Evolutionary conservation across 2,797 vertebrate genomes (phyloP).

Genomic region (Sardinella longiceps): DNA sequence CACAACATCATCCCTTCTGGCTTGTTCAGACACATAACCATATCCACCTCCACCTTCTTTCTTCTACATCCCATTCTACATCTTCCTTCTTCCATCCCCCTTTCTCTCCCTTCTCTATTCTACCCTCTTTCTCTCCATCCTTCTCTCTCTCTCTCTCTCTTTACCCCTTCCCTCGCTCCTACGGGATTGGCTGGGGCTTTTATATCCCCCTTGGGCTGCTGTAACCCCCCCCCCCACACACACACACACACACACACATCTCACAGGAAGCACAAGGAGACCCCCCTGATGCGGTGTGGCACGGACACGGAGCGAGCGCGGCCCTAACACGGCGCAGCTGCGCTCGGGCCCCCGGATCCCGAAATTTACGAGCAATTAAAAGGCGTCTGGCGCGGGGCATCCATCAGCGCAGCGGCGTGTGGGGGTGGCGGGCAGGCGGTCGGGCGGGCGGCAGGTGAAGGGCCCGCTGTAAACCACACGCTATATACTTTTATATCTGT

Average conservation of each 20-base stretch:
- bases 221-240: constrained; percentile 21
- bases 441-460: constrained; percentile 69
- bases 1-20: neutral
- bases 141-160: constrained; percentile 29
- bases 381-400: constrained; percentile 88
- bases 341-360: neutral
- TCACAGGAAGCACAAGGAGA: constrained; percentile 72
- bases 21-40: neutral
- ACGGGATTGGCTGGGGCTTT: neutral
- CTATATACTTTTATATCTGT: constrained; percentile 99
- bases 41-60: neutral
- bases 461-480: constrained; percentile 90
- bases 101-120: neutral
- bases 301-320: no score
- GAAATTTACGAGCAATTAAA: constrained; percentile 99
- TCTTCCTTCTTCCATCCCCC: neutral
- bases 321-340: no score
- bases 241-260: no score
- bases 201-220: constrained; percentile 58
- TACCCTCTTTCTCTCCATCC: constrained; percentile 16
- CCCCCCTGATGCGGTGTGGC: constrained; percentile 52
- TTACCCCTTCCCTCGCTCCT: constrained; percentile 44
- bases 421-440: constrained; percentile 45
- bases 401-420: constrained; percentile 82
- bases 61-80: neutral